These are phyloP conservation scores for Cecropterus lyciades DNA, from an alignment of 1,140 invertebrate genomes.

Conservation along the genomic window DNA sequence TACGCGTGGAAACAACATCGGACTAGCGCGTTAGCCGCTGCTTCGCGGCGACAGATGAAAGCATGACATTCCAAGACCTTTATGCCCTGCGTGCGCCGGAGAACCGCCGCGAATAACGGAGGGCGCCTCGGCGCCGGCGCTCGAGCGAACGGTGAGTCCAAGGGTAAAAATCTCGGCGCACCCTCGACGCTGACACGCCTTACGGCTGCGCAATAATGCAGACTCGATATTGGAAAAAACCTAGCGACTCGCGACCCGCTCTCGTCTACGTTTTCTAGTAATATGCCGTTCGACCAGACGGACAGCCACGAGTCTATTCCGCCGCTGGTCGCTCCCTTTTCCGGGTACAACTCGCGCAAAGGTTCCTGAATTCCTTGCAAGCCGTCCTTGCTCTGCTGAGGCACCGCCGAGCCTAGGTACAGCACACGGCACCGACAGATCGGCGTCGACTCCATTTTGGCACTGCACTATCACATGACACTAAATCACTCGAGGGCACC, in stretches of 20 bases:
- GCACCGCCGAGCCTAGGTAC: conserved; percentile 98
- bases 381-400: conserved; percentile 98
- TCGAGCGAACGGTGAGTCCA: conserved; percentile 97
- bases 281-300: conserved; percentile 98
- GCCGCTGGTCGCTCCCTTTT: conserved; percentile 93
- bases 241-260: conserved; percentile 96
- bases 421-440: conserved; percentile 98
- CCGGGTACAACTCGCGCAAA: conserved; percentile 97
- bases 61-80: conserved; percentile 99
- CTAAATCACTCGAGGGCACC: conserved; percentile 67
- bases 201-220: conserved; percentile 99
- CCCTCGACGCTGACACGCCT: conserved; percentile 90
- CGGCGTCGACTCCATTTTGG: conserved; percentile 90
- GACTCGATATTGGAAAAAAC: conserved; percentile 98
- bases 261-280: conserved; percentile 98
- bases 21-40: conserved; percentile 96
- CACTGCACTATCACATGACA: conserved; percentile 81
- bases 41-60: conserved; percentile 98
- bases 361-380: conserved; percentile 99
- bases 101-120: conserved; percentile 98
- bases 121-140: conserved; percentile 94
- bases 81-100: conserved; percentile 97
- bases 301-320: conserved; percentile 99
- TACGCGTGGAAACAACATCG: conserved; percentile 98
- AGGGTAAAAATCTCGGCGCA: conserved; percentile 95